Base-by-base conservation (phyloP, 2,888 invertebrate species). In the Lasioglossum morio region DNA sequence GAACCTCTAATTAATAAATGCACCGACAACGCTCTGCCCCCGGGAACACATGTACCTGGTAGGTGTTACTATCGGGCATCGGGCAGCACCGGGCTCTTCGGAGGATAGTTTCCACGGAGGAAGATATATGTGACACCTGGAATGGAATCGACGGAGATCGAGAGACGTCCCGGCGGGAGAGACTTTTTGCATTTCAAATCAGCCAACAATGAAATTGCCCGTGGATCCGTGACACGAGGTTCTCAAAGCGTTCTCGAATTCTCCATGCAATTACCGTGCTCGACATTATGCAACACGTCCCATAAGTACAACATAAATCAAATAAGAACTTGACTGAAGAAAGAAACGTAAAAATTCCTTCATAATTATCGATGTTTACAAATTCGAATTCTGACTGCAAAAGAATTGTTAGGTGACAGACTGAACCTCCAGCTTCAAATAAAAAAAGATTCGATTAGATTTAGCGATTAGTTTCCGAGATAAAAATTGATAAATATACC, bases 1-100 rank as follows among this genome's bases (percentile, higher is more conserved):
- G 87, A 92, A 93, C 93, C 92, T 93, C 92, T 93, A 94, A 94
- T 94, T 93, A 93, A 94, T 94, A 92, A 92, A 92, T 89, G 90
- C 92, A 92, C 92, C 93, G 92, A 89, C 92, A 82, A 89, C 86
- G 87, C 85, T 89, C 83, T 83, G 89, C 92, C 92, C 74, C 85
- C 81, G 82, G 87, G 88, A 82, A 85, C 86, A 78, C 84, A 81
- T 79, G 85, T 84, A 77, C 72, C 79, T 72, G 84, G 82, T 86
- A 90, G 88, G 90, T 90, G 90, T 92, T 91, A 86, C 91, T 73
- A 74, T 77, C 84, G 82, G 46, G 74, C 86, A 74, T 77, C 84
- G 82, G 46, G 74, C 86, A 82, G 79, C 66, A 66, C 66, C 66
- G 66, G 66, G 19, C 66, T 34, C 30, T 53, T 30, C 30, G 72